Conservation (phyloP, 2,113 vertebrate genomes). For the Pangasianodon hypophthalmus region DNA sequence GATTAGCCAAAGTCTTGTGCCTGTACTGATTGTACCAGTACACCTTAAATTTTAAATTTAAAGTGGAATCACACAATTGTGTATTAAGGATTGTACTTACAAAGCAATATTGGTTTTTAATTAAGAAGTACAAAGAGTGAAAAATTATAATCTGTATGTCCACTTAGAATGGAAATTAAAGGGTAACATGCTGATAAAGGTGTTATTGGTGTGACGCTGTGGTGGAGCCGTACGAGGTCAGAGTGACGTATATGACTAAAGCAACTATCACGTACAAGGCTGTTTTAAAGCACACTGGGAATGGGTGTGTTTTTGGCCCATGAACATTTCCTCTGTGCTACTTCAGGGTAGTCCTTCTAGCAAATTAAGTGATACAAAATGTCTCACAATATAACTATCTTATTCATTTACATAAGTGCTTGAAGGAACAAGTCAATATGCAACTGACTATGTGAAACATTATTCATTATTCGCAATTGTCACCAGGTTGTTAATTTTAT, state of each 20-base stretch:
- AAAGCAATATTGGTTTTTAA: slow-evolving; percentile 3
- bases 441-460: background rate
- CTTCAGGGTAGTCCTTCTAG: slow-evolving; percentile 26
- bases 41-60: background rate
- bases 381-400: no score
- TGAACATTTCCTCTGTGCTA: slow-evolving; percentile 13
- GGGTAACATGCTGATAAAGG: background rate
- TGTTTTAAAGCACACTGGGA: background rate
- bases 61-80: background rate
- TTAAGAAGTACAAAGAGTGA: slow-evolving; percentile 71
- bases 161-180: background rate
- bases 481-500: background rate
- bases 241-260: background rate
- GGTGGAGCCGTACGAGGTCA: background rate
- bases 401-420: slow-evolving; percentile 7
- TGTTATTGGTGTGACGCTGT: background rate
- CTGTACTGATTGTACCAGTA: slow-evolving; percentile 18
- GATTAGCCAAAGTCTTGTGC: slow-evolving; percentile 38
- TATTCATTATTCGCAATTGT: background rate
- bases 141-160: slow-evolving; percentile 50
- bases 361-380: background rate
- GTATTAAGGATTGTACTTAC: background rate
- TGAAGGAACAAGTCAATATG: slow-evolving; percentile 11
- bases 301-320: background rate
- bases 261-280: background rate